phyloP scores from a whole-genome alignment of 2,888 invertebrate genomes.

The Epinotia brunnichana region DNA sequence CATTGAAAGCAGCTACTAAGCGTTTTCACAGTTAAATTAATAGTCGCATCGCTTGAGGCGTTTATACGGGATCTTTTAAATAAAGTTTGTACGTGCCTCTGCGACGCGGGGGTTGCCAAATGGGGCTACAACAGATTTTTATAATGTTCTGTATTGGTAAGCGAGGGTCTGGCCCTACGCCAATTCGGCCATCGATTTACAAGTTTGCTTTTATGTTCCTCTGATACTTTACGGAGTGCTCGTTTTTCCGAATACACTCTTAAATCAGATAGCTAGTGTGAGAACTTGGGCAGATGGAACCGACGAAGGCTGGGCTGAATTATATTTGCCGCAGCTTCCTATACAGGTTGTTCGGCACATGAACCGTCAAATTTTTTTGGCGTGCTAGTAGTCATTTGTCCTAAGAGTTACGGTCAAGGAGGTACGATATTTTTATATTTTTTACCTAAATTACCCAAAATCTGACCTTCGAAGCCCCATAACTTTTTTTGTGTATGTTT shows the following conservation, averaged over 20 bases:
- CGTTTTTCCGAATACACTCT: constrained; percentile 38
- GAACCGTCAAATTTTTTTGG: no score
- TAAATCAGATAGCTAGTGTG: constrained; percentile 35
- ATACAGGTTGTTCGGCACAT: no score
- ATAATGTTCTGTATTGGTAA: constrained; percentile 80
- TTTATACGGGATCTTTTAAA: constrained; percentile 77
- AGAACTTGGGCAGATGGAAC: constrained; percentile 11
- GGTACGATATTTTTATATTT: no score
- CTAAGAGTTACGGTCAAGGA: no score
- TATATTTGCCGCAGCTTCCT: constrained; percentile 11
- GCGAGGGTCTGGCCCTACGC: constrained; percentile 74
- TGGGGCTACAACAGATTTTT: constrained; percentile 81
- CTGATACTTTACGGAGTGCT: constrained; percentile 65
- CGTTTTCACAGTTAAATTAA: constrained; percentile 69
- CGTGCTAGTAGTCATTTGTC: no score
- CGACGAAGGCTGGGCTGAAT: constrained; percentile 16
- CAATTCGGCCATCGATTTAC: constrained; percentile 82
- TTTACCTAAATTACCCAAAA: no score
- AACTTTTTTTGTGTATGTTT: no score
- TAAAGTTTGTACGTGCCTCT: constrained; percentile 75
- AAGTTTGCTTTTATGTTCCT: constrained; percentile 74
- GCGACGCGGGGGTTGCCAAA: constrained; percentile 70
- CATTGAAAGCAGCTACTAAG: constrained; percentile 50
- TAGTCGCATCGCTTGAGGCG: constrained; percentile 67
- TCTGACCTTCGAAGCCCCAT: no score